These are phyloP conservation scores for Erinaceus europaeus DNA, from an alignment of 2,113 vertebrate genomes.

Conservation along the genomic window DNA sequence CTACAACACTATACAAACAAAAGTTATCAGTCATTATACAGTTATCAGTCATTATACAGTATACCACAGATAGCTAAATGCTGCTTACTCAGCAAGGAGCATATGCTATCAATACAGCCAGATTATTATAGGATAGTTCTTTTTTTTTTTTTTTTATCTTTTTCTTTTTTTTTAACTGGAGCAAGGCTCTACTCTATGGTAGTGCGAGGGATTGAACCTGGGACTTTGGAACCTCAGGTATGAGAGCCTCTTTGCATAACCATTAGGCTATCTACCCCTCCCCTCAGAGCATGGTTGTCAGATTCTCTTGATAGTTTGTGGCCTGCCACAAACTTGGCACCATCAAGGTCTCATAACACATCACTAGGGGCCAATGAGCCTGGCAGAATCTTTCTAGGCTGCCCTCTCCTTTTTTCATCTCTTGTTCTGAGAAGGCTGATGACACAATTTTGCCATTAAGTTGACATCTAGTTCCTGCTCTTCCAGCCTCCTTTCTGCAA, in stretches of 20 bases:
- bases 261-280: too few species aligned
- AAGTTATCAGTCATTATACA: not conserved
- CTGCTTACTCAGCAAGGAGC: not conserved
- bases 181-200: too few species aligned
- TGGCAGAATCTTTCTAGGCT: not conserved
- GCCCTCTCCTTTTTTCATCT: not conserved
- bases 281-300: not conserved
- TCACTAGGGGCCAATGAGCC: not conserved
- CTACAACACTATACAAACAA: not conserved
- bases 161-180: too few species aligned
- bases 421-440: not conserved
- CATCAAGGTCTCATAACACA: not conserved
- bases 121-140: too few species aligned
- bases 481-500: not conserved
- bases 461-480: not conserved
- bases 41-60: accelerated
- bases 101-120: too few species aligned
- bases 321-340: not conserved
- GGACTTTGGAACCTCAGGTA: too few species aligned
- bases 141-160: too few species aligned
- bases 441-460: not conserved
- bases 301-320: not conserved
- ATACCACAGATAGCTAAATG: accelerated
- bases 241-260: too few species aligned
- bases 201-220: too few species aligned